Conservation (phyloP, 2,888 invertebrate species). For the Melinaea marsaeus region DNA sequence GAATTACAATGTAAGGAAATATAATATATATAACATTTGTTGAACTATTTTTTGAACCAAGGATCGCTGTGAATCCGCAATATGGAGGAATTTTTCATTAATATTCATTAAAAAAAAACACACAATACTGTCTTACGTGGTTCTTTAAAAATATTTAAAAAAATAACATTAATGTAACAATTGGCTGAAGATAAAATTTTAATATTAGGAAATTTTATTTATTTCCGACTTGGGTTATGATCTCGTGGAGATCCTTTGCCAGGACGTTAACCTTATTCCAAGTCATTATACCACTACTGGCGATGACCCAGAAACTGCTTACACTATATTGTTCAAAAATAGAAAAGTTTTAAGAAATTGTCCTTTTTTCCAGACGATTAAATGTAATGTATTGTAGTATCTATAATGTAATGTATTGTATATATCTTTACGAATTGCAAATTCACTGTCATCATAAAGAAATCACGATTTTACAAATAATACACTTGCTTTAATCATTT, state of each 20-base stretch:
- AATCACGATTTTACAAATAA: too few relatives aligned
- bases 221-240: constrained; percentile 5
- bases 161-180: background rate
- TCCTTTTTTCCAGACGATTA: constrained; percentile 7
- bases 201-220: background rate
- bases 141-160: background rate
- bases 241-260: constrained; percentile 16
- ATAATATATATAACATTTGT: too few relatives aligned
- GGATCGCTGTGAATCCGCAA: too few relatives aligned
- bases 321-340: background rate
- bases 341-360: background rate
- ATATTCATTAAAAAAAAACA: too few relatives aligned
- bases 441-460: too few relatives aligned
- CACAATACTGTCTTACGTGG: too few relatives aligned
- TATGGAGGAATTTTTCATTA: too few relatives aligned
- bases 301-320: constrained; percentile 26
- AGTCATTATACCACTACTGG: constrained; percentile 23
- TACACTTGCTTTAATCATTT: too few relatives aligned
- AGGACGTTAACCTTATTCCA: constrained; percentile 24
- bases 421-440: too few relatives aligned
- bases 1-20: too few relatives aligned
- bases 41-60: too few relatives aligned
- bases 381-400: background rate
- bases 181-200: background rate
- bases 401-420: too few relatives aligned